phyloP scores from a whole-genome alignment of 2,888 invertebrate species.

The Polydesmus complanatus region DNA sequence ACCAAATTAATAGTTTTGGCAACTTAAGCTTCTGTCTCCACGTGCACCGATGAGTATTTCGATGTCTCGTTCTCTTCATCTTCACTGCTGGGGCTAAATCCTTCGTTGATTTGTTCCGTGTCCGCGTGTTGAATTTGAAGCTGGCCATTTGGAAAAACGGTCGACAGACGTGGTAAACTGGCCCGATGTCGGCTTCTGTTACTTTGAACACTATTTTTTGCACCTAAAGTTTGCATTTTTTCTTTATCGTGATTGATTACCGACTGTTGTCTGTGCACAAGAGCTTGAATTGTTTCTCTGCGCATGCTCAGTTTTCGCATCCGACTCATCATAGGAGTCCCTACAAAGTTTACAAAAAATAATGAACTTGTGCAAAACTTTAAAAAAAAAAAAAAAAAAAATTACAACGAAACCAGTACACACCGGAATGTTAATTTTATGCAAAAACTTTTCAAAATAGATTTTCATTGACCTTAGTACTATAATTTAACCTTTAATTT shows the following conservation, averaged over 20 bases:
- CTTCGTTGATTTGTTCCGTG: conserved; percentile 4
- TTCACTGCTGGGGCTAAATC: conserved; percentile 12
- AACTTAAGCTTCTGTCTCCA: not conserved
- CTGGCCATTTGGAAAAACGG: conserved; percentile 5
- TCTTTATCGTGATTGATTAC: conserved; percentile 13
- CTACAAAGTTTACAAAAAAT: no score
- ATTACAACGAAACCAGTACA: not conserved
- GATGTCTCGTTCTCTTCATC: not conserved
- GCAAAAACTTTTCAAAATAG: no score
- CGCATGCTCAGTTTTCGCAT: conserved; percentile 64
- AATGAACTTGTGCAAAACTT: no score
- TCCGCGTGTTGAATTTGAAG: not conserved
- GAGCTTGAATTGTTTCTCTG: conserved; percentile 66
- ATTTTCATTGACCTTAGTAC: no score
- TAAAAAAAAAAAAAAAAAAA: no score
- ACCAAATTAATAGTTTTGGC: no score
- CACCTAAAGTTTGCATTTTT: conserved; percentile 43
- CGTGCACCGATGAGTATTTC: not conserved
- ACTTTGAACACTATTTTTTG: conserved; percentile 23
- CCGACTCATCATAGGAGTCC: conserved; percentile 51
- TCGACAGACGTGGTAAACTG: not conserved
- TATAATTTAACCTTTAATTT: no score
- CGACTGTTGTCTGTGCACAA: conserved; percentile 40
- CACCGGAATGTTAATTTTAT: not conserved
- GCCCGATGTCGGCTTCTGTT: conserved; percentile 8